Evolutionary conservation across 2,113 vertebrate species (phyloP), one percentile per base, ranked within the genome.

Genomic region (Vidua macroura): DNA sequence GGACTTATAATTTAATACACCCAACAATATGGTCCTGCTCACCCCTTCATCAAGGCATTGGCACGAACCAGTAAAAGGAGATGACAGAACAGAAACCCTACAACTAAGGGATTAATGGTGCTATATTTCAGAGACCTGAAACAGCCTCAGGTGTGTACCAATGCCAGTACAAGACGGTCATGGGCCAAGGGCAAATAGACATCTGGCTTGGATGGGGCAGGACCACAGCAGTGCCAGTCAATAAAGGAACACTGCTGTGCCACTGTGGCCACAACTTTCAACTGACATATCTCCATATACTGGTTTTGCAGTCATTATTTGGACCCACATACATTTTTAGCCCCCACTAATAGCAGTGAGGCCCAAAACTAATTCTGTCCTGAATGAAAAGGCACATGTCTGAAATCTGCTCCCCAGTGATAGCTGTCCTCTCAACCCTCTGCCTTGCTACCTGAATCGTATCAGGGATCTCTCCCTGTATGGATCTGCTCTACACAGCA

Each of bases 1-100:
- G n/a, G n/a, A n/a, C n/a, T n/a, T n/a, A n/a, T n/a, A n/a, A n/a
- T n/a, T n/a, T n/a, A n/a, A n/a, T n/a, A n/a, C n/a, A n/a, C 33
- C 24, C 59, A 46, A 0, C 21, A 35, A 20, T 15, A 11, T 9
- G 25, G 27, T n/a, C 43, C 43, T 55, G 35, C 15, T 51, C 11
- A 33, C 3, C 5, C 18, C 18, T 58, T 48, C 39, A 10, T 24
- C 14, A 11, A 70, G 55, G 27, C 12, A 14, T 5, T 46, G 63
- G 15, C 49, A 69, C 0, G 0, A 10, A 37, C 19, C 39, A 68
- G 49, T 19, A 46, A 62, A 51, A 48, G 33, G 24, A 62, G 11
- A 16, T 1, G 4, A 46, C 13, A 59, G 30, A 66, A 74, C 55
- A 77, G 44, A 24, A 78, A 52, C 28, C 30, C 24, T 37, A n/a